These are phyloP conservation scores for Tetragonula carbonaria DNA, from an alignment of 2,888 invertebrate species.

Conservation along the genomic window DNA sequence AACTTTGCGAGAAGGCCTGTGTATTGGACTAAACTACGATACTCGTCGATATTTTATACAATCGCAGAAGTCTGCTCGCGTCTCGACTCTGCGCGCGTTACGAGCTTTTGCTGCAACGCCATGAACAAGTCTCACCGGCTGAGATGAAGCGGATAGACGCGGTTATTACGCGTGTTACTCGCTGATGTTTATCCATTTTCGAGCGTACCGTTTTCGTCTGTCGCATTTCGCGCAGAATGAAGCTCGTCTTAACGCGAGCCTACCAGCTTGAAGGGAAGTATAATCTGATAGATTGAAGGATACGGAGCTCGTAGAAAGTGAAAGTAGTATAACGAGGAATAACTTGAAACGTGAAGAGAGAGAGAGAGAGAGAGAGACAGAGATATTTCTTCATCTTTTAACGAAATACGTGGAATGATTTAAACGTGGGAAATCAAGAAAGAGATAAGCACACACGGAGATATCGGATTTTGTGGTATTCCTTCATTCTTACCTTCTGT, in stretches of 20 bases:
- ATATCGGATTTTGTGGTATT: conserved; percentile 29
- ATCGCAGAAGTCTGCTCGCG: neutral
- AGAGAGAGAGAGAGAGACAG: neutral
- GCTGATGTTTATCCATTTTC: conserved; percentile 35
- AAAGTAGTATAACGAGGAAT: no score
- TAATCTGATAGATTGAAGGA: no score
- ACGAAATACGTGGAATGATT: conserved; percentile 15
- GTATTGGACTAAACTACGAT: no score
- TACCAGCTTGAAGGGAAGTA: no score
- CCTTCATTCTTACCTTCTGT: conserved; percentile 40
- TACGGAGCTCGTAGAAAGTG: no score
- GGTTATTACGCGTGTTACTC: conserved; percentile 31
- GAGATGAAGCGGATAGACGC: conserved; percentile 41
- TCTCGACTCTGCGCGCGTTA: neutral
- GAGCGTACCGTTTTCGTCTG: conserved; percentile 24
- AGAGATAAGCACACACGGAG: conserved; percentile 19
- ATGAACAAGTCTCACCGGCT: conserved; percentile 24
- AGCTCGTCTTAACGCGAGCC: no score
- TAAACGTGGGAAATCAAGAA: conserved; percentile 41
- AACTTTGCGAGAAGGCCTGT: no score
- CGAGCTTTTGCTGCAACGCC: conserved; percentile 1
- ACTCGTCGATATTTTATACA: neutral
- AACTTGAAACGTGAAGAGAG: neutral
- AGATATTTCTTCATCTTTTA: neutral
- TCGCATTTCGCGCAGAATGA: conserved; percentile 19